Conservation (phyloP, 2,888 invertebrate species). For the Rhagium mordax region DNA sequence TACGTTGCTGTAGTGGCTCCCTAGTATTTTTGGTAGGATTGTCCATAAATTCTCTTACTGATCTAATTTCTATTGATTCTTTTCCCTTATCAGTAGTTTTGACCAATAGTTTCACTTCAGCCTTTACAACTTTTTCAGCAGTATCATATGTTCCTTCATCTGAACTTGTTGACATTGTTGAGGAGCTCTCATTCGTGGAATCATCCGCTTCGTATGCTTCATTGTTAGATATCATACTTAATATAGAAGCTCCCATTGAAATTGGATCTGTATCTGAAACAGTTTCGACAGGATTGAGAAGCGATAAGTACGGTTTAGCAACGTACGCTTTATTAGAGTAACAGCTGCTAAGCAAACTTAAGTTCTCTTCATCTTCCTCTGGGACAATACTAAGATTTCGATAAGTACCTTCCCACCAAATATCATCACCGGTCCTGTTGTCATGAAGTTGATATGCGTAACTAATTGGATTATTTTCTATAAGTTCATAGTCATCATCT, state of each 20-base stretch:
- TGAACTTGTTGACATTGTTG: constrained; percentile 49
- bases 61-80: constrained; percentile 72
- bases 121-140: constrained; percentile 65
- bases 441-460: constrained; percentile 54
- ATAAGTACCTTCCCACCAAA: constrained; percentile 69
- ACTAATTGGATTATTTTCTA: constrained; percentile 56
- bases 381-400: constrained; percentile 69
- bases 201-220: constrained; percentile 33
- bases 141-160: constrained; percentile 60
- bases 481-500: constrained; percentile 64
- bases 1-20: not conserved
- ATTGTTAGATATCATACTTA: constrained; percentile 27
- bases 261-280: constrained; percentile 7
- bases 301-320: constrained; percentile 37
- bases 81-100: constrained; percentile 70
- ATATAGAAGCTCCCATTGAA: constrained; percentile 15
- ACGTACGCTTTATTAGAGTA: constrained; percentile 55
- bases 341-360: constrained; percentile 60
- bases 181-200: constrained; percentile 45
- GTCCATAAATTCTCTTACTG: constrained; percentile 66
- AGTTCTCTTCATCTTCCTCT: constrained; percentile 68
- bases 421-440: constrained; percentile 56
- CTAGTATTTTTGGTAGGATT: constrained; percentile 37
- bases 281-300: constrained; percentile 29
- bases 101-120: constrained; percentile 72